phyloP scores from a whole-genome alignment of 2,888 invertebrate genomes.

The Notocelia uddmanniana region DNA sequence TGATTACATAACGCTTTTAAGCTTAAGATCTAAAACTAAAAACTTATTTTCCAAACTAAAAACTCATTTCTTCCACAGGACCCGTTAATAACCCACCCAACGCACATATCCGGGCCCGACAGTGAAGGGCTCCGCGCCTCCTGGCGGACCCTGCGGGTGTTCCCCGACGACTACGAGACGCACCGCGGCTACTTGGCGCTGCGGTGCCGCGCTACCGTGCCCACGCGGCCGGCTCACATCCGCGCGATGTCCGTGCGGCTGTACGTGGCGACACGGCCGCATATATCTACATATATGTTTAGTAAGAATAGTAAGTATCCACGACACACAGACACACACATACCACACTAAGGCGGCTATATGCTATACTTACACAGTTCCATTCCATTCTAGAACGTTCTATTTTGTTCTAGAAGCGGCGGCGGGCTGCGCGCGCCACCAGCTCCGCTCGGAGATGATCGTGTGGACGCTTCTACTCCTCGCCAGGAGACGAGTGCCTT shows the following conservation, averaged over 20 bases:
- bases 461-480: constrained; percentile 69
- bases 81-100: constrained; percentile 72
- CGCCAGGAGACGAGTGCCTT: constrained; percentile 73
- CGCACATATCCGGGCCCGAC: constrained; percentile 76
- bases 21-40: no score
- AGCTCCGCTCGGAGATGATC: constrained; percentile 57
- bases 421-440: constrained; percentile 62
- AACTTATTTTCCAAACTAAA: background rate
- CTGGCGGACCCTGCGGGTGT: constrained; percentile 78
- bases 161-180: constrained; percentile 76
- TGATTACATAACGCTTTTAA: no score
- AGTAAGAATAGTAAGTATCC: constrained; percentile 81
- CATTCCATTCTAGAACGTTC: no score
- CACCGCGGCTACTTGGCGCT: constrained; percentile 76
- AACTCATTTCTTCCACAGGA: constrained; percentile 61
- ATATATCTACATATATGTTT: constrained; percentile 81
- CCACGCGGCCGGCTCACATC: constrained; percentile 70
- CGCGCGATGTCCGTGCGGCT: constrained; percentile 79
- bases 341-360: no score
- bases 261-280: constrained; percentile 75
- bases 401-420: constrained; percentile 68
- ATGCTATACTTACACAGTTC: no score
- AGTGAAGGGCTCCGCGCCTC: constrained; percentile 77
- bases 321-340: no score
- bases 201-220: constrained; percentile 73